phyloP scores from a whole-genome alignment of 2,797 vertebrate genomes.

The Schizothorax lantsangensis region DNA sequence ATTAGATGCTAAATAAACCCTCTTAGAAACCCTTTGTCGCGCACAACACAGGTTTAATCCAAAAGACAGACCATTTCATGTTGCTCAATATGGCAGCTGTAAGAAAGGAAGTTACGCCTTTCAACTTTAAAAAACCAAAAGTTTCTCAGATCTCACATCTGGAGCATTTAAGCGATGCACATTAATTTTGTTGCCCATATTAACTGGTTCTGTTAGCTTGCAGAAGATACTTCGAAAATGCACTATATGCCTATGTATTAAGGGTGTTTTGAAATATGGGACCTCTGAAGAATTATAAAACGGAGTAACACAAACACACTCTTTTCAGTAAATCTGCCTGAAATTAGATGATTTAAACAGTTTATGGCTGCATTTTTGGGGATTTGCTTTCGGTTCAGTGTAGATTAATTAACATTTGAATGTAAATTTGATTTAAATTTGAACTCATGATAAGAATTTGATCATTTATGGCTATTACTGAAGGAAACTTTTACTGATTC shows the following conservation, averaged over 20 bases:
- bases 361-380: not conserved
- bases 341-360: not conserved
- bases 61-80: not conserved
- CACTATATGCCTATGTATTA: not conserved
- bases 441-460: too few relatives aligned
- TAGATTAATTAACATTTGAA: not conserved
- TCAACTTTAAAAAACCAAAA: not conserved
- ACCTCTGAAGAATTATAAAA: not conserved
- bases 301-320: not conserved
- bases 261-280: not conserved
- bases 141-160: not conserved
- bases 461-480: too few relatives aligned
- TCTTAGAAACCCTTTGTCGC: not conserved
- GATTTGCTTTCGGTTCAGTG: not conserved
- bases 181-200: too few relatives aligned
- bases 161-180: not conserved
- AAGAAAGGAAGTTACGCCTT: not conserved
- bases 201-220: not conserved
- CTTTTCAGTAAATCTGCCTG: not conserved
- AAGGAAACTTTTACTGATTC: too few relatives aligned
- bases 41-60: not conserved
- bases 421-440: not conserved
- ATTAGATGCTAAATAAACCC: constrained; percentile 9
- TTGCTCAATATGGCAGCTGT: not conserved
- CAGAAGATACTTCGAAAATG: not conserved